Evolutionary conservation across 2,888 invertebrate genomes (phyloP).

Genomic region (Rhabditoides inermis): DNA sequence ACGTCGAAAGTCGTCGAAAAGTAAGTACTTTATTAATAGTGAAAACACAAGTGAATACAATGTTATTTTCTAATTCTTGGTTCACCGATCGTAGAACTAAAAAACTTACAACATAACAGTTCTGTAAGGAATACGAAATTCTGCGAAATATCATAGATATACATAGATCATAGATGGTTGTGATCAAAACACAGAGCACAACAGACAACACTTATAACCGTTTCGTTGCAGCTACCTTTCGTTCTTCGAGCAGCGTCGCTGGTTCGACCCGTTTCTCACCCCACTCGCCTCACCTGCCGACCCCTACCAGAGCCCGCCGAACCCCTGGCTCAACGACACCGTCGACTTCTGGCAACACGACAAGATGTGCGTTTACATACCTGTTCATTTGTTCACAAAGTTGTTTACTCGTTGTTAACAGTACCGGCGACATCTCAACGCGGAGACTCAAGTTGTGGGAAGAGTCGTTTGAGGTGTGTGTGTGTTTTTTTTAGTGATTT

Average conservation of each 20-base stretch:
- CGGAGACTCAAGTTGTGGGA: slow-evolving; percentile 92
- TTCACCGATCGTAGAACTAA: too few relatives aligned
- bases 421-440: slow-evolving; percentile 74
- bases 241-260: slow-evolving; percentile 74
- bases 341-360: slow-evolving; percentile 96
- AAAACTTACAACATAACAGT: too few relatives aligned
- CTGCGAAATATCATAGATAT: too few relatives aligned
- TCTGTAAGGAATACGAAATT: too few relatives aligned
- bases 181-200: too few relatives aligned
- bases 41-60: too few relatives aligned
- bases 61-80: too few relatives aligned
- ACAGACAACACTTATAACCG: too few relatives aligned
- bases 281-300: slow-evolving; percentile 69
- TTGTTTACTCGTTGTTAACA: slow-evolving; percentile 21
- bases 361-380: slow-evolving; percentile 58
- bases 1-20: slow-evolving; percentile 88
- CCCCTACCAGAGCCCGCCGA: slow-evolving; percentile 59
- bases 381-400: too few relatives aligned
- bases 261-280: slow-evolving; percentile 89
- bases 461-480: slow-evolving; percentile 83
- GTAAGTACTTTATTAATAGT: slow-evolving; percentile 66
- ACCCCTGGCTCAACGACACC: slow-evolving; percentile 93
- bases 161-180: too few relatives aligned
- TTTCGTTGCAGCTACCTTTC: slow-evolving; percentile 32
- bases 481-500: too few relatives aligned